Evolutionary conservation across 2,888 invertebrate genomes (phyloP).

Genomic region (Mycalesis mineus): DNA sequence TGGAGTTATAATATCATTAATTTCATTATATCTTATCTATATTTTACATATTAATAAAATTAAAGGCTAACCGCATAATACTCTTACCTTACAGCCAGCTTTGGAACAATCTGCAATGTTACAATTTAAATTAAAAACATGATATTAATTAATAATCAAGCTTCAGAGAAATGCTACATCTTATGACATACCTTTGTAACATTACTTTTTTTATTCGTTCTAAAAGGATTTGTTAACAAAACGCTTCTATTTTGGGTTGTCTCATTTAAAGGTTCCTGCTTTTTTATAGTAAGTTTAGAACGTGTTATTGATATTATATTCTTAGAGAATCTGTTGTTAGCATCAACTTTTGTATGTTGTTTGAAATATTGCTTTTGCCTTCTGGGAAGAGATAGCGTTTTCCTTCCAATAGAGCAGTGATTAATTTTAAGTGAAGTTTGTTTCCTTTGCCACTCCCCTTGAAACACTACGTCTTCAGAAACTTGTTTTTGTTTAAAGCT

Average conservation of each 20-base stretch:
- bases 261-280: neutral
- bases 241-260: neutral
- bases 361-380: constrained; percentile 5
- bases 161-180: too few species aligned
- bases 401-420: constrained; percentile 2
- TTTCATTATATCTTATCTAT: too few species aligned
- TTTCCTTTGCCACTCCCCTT: constrained; percentile 59
- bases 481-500: constrained; percentile 55
- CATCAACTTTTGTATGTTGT: neutral
- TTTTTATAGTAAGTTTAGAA: neutral
- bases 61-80: neutral
- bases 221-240: neutral
- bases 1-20: neutral
- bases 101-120: constrained; percentile 49
- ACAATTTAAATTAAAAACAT: neutral
- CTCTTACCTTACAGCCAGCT: constrained; percentile 43
- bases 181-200: constrained; percentile 37
- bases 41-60: too few species aligned
- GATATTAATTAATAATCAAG: too few species aligned
- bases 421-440: constrained; percentile 16
- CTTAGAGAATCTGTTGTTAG: neutral
- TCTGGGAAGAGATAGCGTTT: neutral
- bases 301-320: constrained; percentile 6
- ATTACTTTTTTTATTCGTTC: constrained; percentile 23
- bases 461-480: constrained; percentile 63